phyloP scores from a whole-genome alignment of 1,140 invertebrate genomes.

The Drosophila neocordata region DNA sequence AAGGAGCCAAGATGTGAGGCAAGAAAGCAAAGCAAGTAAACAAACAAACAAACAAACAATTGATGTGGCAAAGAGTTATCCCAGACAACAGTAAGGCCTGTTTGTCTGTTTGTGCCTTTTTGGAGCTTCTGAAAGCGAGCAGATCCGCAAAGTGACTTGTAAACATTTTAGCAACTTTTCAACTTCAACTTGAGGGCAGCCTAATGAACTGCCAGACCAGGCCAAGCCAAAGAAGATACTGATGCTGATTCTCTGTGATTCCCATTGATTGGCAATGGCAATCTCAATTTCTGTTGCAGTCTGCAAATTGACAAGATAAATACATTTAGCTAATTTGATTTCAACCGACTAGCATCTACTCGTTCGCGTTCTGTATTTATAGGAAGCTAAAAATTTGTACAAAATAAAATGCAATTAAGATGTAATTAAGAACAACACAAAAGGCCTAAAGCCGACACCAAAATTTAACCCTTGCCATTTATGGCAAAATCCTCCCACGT shows the following conservation, averaged over 20 bases:
- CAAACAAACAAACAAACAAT: constrained; percentile 61
- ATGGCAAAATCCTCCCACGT: constrained; percentile 42
- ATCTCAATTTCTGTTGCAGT: constrained; percentile 38
- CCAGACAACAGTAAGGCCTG: constrained; percentile 68
- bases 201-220: constrained; percentile 64
- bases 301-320: constrained; percentile 81
- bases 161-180: constrained; percentile 81
- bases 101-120: constrained; percentile 52
- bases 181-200: constrained; percentile 49
- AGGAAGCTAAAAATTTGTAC: constrained; percentile 73
- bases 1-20: background rate
- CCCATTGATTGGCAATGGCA: constrained; percentile 61
- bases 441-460: constrained; percentile 32
- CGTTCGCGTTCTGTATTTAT: constrained; percentile 19
- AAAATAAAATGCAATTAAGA: constrained; percentile 75
- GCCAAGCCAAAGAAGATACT: background rate
- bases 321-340: constrained; percentile 81
- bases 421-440: constrained; percentile 74
- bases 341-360: constrained; percentile 36
- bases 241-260: constrained; percentile 24
- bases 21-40: constrained; percentile 2
- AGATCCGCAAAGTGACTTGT: constrained; percentile 73
- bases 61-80: constrained; percentile 49
- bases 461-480: constrained; percentile 32
- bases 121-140: constrained; percentile 67